Evolutionary conservation across 2,113 vertebrate genomes (phyloP).

Genomic region (Nothobranchius furzeri): DNA sequence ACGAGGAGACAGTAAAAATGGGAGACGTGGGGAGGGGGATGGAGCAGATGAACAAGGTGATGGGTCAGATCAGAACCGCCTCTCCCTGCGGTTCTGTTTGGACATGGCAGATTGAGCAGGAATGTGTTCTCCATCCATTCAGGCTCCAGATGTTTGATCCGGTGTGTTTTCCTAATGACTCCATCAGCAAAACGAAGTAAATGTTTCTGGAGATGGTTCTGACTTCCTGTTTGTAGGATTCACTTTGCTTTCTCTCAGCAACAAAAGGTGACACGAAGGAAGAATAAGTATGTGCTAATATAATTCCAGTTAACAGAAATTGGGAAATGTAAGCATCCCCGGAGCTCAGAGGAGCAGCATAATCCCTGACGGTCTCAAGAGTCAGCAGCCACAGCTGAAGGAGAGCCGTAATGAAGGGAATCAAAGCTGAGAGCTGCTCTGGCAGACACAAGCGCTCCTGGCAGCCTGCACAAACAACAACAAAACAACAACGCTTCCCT

Average conservation of each 20-base stretch:
- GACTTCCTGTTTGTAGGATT: conserved; percentile 62
- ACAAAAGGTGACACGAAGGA: conserved; percentile 43
- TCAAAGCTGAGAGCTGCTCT: conserved; percentile 30
- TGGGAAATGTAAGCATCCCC: conserved; percentile 40
- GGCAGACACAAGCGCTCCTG: conserved; percentile 43
- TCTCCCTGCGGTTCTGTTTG: conserved; percentile 21
- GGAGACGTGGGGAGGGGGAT: background rate
- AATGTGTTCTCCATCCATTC: background rate
- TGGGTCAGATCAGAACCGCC: conserved; percentile 14
- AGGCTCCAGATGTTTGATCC: too few relatives aligned
- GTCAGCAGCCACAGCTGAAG: conserved; percentile 32
- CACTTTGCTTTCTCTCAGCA: conserved; percentile 58
- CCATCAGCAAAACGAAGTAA: too few relatives aligned
- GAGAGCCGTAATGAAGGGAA: conserved; percentile 59
- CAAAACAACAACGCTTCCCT: conserved; percentile 27
- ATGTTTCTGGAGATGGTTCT: conserved; percentile 40
- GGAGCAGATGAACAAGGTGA: conserved; percentile 7
- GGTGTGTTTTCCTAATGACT: background rate
- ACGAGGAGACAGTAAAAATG: conserved; percentile 17
- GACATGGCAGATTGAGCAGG: conserved; percentile 1
- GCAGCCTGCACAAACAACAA: conserved; percentile 30
- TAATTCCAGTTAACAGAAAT: conserved; percentile 53
- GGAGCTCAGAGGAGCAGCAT: conserved; percentile 38
- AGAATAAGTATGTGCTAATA: conserved; percentile 32
- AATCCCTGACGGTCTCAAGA: conserved; percentile 38